Evolutionary conservation across 2,797 vertebrate genomes (phyloP), one percentile per base, ranked within the genome.

Genomic region (Chaenodraco wilsoni): DNA sequence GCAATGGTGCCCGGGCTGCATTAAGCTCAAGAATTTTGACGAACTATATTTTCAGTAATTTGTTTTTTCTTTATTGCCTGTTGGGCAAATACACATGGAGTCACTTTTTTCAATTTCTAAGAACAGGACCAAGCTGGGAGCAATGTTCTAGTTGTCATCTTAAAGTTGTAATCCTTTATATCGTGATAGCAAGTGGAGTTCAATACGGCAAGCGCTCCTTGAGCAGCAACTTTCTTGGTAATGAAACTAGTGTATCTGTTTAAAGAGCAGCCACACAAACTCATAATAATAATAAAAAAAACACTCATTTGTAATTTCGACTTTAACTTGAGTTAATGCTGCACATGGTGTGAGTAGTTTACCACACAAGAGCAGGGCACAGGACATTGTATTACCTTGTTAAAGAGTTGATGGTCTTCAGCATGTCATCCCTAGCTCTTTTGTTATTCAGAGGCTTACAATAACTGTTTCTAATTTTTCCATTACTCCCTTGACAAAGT

Each of bases 1-100:
- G 19, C 61, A 40, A 5, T 33, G 15, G 8, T 51, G 17, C 59
- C 56, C 48, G 8, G 13, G 40, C 41, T 58, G 23, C 3, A 44
- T 33, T 63, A 41, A 5, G 44, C 21, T 37, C 19, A 23, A 43
- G 45, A 50, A 14, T 71, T 71, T 23, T 48, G 46, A 56, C 48
- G 65, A 16, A 41, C 50, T 6, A 13, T 21, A 44, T 43, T 69
- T 60, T 50, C 23, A 12, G 4, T 21, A 19, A 1, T 17, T 15
- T 9, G 54, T 37, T 41, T 41, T 2, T 19, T 23, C 4, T 37
- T 44, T 68, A 54, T 48, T 50, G 3, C 9, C 17, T 51, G 10
- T 41, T 56, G 13, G 60, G 10, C 37, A 62, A 37, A 31, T 15
- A 45, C 15, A 41, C 11, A 60, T 3, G 6, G 8, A 1, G 9